Conservation (phyloP, 2,797 vertebrate genomes). For the Bryconaethiops microstoma region DNA sequence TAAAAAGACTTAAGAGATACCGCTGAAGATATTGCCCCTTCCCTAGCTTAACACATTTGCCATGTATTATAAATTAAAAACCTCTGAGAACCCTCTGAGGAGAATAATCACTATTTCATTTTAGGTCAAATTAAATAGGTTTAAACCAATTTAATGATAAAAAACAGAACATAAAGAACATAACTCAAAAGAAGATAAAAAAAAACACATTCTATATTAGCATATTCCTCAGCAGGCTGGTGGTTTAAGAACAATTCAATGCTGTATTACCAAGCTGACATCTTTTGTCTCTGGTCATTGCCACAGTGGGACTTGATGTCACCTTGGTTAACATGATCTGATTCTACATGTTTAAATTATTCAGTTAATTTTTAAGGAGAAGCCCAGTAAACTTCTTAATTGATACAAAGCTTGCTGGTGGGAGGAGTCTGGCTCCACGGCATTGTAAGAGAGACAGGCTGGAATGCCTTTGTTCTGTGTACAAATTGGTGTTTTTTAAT, state of each 20-base stretch:
- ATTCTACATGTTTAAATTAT: slow-evolving; percentile 76
- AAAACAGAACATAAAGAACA: slow-evolving; percentile 70
- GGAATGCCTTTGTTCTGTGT: slow-evolving; percentile 67
- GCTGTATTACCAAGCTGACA: too few species aligned
- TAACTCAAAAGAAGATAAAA: background rate
- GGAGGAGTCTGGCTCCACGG: slow-evolving; percentile 60
- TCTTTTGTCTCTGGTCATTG: slow-evolving; percentile 58
- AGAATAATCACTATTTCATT: slow-evolving; percentile 72
- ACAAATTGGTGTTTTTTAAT: slow-evolving; percentile 70
- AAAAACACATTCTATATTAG: slow-evolving; percentile 28
- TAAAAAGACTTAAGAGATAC: slow-evolving; percentile 60
- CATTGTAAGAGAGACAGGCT: slow-evolving; percentile 57
- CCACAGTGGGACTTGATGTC: slow-evolving; percentile 63
- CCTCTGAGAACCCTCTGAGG: slow-evolving; percentile 71
- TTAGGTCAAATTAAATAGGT: slow-evolving; percentile 80
- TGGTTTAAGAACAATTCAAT: too few species aligned
- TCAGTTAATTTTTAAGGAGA: slow-evolving; percentile 71
- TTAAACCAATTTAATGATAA: slow-evolving; percentile 67
- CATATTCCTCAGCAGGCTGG: too few species aligned
- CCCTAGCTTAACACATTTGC: slow-evolving; percentile 60
- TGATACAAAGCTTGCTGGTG: slow-evolving; percentile 65
- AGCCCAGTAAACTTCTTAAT: slow-evolving; percentile 72
- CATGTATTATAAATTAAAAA: slow-evolving; percentile 82
- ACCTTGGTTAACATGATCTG: slow-evolving; percentile 71
- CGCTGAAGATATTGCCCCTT: slow-evolving; percentile 61